phyloP scores from a whole-genome alignment of 2,797 vertebrate genomes.

The Hafferia zeledoni region DNA sequence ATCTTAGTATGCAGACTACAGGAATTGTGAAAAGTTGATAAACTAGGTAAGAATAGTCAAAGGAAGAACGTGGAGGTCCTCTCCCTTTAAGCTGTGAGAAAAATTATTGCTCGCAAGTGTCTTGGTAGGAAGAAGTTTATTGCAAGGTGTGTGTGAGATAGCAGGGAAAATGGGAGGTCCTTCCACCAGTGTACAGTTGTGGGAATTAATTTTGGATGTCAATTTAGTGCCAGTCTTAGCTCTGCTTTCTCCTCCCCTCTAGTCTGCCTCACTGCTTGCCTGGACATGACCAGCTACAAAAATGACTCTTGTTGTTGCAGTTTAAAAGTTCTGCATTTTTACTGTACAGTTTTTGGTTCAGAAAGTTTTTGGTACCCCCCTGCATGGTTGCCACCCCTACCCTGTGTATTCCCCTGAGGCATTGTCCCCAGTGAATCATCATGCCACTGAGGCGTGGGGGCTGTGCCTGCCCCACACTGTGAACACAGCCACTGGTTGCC shows the following conservation, averaged over 20 bases:
- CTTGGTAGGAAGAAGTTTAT: not conserved
- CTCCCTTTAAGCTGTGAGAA: not conserved
- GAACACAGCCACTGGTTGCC: no score
- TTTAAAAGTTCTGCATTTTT: no score
- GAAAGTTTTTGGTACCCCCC: no score
- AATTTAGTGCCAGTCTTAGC: not conserved
- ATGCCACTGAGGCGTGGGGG: no score
- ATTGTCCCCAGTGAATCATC: no score
- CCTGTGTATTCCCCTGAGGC: no score
- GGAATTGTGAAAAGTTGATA: not conserved
- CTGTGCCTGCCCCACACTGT: no score
- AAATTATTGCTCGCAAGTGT: not conserved
- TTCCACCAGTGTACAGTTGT: accelerated
- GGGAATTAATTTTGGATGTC: not conserved
- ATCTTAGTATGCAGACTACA: not conserved
- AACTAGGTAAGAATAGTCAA: not conserved
- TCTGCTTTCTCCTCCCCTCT: not conserved
- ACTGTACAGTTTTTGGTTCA: no score
- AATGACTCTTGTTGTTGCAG: no score
- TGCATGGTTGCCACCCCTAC: no score
- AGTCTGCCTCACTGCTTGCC: not conserved
- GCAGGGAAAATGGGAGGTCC: not conserved
- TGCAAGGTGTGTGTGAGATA: not conserved
- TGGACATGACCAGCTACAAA: no score
- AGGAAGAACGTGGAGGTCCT: not conserved